Base-by-base conservation (phyloP, 2,113 vertebrate genomes). In the Erythrocebus patas region DNA sequence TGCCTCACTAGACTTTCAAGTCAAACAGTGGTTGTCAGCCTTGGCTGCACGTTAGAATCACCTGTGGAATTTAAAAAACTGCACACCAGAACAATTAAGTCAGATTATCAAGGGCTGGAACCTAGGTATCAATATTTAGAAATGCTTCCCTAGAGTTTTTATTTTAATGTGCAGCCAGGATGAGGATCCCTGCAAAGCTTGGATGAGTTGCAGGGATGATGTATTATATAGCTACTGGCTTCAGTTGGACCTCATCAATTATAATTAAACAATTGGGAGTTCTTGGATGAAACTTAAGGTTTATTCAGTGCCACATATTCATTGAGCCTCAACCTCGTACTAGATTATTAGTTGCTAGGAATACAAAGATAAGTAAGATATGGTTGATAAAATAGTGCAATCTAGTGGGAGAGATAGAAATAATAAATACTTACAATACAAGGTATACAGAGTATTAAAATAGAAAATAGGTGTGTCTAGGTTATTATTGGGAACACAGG, bases 231-330 rank as follows among this genome's bases (percentile, higher is more conserved):
- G 43, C 22, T 92, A 32, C 25, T 91, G 48, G 43, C 30, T 93
- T 81, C 93, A 72, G 57, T 76, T 94, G 55, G 43, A 86, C 18
- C 13, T 83, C 84, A 75, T 89, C 35, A 84, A 57, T 94, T 96
- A 72, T 66, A 81, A 76, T 96, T 89, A 95, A 96, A 20, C 76
- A 85, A 2, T n/a, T 81, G 16, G 66, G 59, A 95, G 95, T 93
- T 89, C 30, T n/a, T 93, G 8, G 7, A 48, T 81, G 35, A 80
- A 95, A 61, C 27, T 52, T 81, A 91, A 68, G 50, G 4, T 78
- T 96, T 43, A 48, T 91, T 92, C 27, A 61, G 70, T 70, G 43
- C 23, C 6, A 73, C 30, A 59, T 79, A 25, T 55, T 82, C 59
- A 86, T 75, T 85, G 35, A 93, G 2, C 8, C 82, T 93, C 85